Evolutionary conservation across 2,888 invertebrate species (phyloP), one percentile per base, ranked within the genome.

Genomic region (Pachydiplax longipennis): DNA sequence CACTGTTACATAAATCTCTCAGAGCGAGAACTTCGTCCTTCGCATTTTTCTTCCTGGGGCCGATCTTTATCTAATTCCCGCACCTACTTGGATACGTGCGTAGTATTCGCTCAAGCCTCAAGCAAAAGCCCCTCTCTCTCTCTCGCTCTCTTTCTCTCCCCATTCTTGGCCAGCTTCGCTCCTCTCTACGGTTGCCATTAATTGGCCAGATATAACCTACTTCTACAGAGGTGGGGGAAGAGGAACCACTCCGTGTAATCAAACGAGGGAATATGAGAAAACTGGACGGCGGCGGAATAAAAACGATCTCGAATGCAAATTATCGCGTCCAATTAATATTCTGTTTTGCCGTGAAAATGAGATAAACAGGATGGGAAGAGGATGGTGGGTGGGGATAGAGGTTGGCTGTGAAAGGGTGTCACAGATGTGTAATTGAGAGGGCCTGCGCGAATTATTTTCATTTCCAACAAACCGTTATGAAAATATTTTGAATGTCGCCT

Each of bases 141-240:
- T 37, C 0, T 44, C 44, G 44, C 44, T 44, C 44, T 44, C 44
- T 37, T 37, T 37, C 37, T 37, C 37, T 37, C 0, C n/a, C 82
- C 48, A n/a, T 40, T 22, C 53, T 40, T 35, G 53, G 61, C n/a
- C 61, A 22, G 40, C 87, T 12, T 87, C 61, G 35, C 37, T 61
- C 61, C 87, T 83, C 35, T 31, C 53, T 58, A 15, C 31, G 3
- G 53, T 58, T 83, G 61, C 87, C 37, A 87, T 61, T 87, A 87
- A 87, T 61, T 87, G 87, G 58, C 83, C 53, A 53, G 35, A 61
- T 87, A 61, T 87, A 87, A 87, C 87, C 87, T 37, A 87, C 87
- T 87, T 87, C 35, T 58, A 3, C n/a, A 18, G 83, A 58, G 22
- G 58, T 35, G 58, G 58, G 83, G 53, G 13, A 58, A 13, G 83